Evolutionary conservation across 2,888 invertebrate species (phyloP).

Genomic region (Pseudococcus viburni): DNA sequence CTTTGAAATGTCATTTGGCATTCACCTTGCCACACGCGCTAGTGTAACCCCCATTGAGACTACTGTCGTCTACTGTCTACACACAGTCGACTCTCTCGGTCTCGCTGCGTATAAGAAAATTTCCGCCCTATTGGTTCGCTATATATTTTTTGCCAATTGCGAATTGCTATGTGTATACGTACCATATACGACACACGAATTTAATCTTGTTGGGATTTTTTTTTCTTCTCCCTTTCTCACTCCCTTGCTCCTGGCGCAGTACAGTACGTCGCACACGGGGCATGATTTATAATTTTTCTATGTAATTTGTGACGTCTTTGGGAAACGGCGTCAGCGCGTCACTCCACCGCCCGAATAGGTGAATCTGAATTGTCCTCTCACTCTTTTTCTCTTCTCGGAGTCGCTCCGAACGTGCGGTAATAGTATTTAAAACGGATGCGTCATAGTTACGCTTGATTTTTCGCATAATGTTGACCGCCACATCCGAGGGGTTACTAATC

Average conservation of each 20-base stretch:
- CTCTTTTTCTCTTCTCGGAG: not conserved
- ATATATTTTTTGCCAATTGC: conserved; percentile 49
- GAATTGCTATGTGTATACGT: not conserved
- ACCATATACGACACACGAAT: conserved; percentile 32
- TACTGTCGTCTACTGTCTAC: conserved; percentile 57
- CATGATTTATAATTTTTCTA: conserved; percentile 38
- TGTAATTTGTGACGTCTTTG: conserved; percentile 33
- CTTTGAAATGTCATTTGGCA: conserved; percentile 66
- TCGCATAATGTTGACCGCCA: conserved; percentile 39
- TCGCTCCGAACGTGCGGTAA: not conserved
- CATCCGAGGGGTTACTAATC: conserved; percentile 46
- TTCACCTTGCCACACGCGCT: conserved; percentile 66
- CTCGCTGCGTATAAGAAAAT: conserved; percentile 34
- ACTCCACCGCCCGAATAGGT: not conserved
- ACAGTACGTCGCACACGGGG: conserved; percentile 21
- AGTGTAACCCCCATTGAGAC: conserved; percentile 50
- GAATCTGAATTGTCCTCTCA: conserved; percentile 7
- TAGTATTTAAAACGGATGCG: conserved; percentile 47
- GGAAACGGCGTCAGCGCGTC: not conserved
- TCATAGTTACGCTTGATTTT: conserved; percentile 49
- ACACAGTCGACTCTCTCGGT: not conserved
- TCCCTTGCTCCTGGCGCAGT: not conserved
- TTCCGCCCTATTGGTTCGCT: conserved; percentile 50
- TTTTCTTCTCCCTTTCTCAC: not conserved
- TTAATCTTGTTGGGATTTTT: conserved; percentile 36